Base-by-base conservation (phyloP, 2,888 invertebrate species). In the Himalopsyche anomala region DNA sequence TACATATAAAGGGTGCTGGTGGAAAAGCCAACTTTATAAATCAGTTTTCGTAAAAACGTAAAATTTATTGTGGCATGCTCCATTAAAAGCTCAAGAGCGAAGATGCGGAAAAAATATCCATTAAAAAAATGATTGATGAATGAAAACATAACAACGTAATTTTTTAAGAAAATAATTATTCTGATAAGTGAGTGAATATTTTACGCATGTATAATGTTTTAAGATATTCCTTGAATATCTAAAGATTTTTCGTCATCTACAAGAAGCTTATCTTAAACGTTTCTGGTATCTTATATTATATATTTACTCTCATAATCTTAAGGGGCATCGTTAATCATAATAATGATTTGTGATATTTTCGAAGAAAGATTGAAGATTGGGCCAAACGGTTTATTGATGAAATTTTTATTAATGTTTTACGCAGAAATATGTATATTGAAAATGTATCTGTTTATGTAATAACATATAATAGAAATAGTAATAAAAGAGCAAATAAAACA, bases 111-210 rank as follows among this genome's bases (percentile, higher is more conserved):
- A 51, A 62, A 62, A 5, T 8, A 9, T 62, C 28, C 62, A 62
- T 19, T 56, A 56, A 56, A n/a, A 62, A 62, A 62, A 62, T 62
- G 62, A 62, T 62, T 28, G 62, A 62, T 62, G 62, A 62, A 19
- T 11, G 62, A 19, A 62, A 62, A 62, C 28, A 9, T n/a, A 19
- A 28, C 62, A 19, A 62, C 28, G 28, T 19, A 8, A 62, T 62
- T 62, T 62, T 28, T 62, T 62, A 62, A 9, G 19, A n/a, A 19
- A 62, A 62, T 62, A 62, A 62, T 51, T 12, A 51, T 51, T 51
- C 19, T 19, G 6, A 19, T 19, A 62, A 62, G 62, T 62, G n/a
- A n/a, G 62, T 28, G 62, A 62, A 62, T 9, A 62, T 62, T 62
- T 62, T 19, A 62, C 28, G 62, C 62, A 62, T 62, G 62, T 28